phyloP scores from a whole-genome alignment of 2,797 vertebrate species.

The Leptoclinus maculatus region DNA sequence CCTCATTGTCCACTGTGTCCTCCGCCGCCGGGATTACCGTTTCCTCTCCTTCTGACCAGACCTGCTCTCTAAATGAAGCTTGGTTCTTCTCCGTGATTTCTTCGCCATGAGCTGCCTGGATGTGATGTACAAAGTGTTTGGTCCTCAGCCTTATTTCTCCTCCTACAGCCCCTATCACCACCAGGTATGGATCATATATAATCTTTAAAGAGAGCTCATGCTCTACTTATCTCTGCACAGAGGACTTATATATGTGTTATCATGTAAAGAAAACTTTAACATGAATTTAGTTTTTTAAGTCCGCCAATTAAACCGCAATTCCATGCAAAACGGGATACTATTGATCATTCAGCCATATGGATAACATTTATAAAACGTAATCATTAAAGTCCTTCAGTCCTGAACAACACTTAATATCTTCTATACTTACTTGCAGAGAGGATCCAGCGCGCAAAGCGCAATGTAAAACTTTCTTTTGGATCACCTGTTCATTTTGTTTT shows the following conservation, averaged over 20 bases:
- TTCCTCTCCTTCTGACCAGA: constrained; percentile 33
- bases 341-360: too few species aligned
- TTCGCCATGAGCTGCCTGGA: constrained; percentile 99
- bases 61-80: constrained; percentile 78
- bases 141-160: constrained; percentile 94
- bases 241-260: background rate
- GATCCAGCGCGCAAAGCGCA: constrained; percentile 9
- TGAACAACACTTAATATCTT: background rate
- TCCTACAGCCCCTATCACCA: constrained; percentile 93
- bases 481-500: background rate
- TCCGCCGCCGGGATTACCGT: constrained; percentile 43
- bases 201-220: background rate
- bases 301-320: background rate
- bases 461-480: background rate
- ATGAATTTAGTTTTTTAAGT: background rate
- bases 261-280: background rate
- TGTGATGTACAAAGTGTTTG: constrained; percentile 99
- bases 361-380: background rate
- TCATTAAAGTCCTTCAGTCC: background rate
- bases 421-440: background rate
- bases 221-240: background rate
- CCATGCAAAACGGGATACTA: background rate
- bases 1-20: background rate
- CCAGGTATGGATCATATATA: constrained; percentile 85
- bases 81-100: constrained; percentile 76